A percentile compares a stretch with the other conserved stretches of the same genome.
phyloP scores from a whole-genome alignment of 2,797 vertebrate genomes.

The Ptychobarbus kaznakovi region DNA sequence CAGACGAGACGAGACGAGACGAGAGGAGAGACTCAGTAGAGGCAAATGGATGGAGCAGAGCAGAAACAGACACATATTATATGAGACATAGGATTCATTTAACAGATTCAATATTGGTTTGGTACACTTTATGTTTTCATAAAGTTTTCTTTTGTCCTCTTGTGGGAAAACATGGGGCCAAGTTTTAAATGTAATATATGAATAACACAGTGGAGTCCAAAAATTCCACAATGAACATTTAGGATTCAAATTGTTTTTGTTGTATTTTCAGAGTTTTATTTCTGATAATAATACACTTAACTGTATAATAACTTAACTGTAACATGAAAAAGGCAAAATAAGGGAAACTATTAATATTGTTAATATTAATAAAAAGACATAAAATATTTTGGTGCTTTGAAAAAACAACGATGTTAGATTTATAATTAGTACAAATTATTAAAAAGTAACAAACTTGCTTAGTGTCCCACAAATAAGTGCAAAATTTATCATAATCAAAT shows the following conservation, averaged over 20 bases:
- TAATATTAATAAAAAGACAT: no score
- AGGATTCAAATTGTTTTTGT: background rate
- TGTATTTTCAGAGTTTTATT: background rate
- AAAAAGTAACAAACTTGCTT: background rate
- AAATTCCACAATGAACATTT: background rate
- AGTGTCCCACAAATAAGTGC: background rate
- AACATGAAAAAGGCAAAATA: background rate
- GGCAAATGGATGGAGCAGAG: background rate
- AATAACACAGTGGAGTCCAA: background rate
- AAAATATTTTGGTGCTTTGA: background rate
- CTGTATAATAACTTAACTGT: background rate
- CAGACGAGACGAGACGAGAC: background rate
- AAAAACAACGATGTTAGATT: conserved; percentile 42
- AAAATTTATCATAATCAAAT: background rate
- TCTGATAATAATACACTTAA: background rate
- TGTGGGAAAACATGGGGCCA: background rate
- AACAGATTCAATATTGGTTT: background rate
- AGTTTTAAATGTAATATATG: background rate
- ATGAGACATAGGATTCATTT: background rate
- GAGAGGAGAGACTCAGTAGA: background rate
- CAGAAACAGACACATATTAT: background rate
- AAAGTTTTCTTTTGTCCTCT: background rate
- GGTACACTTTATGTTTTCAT: background rate
- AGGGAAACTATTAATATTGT: no score
- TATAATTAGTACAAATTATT: background rate